Base-by-base conservation (phyloP, 2,888 invertebrate genomes). In the Hydrotaea diabolus region DNA sequence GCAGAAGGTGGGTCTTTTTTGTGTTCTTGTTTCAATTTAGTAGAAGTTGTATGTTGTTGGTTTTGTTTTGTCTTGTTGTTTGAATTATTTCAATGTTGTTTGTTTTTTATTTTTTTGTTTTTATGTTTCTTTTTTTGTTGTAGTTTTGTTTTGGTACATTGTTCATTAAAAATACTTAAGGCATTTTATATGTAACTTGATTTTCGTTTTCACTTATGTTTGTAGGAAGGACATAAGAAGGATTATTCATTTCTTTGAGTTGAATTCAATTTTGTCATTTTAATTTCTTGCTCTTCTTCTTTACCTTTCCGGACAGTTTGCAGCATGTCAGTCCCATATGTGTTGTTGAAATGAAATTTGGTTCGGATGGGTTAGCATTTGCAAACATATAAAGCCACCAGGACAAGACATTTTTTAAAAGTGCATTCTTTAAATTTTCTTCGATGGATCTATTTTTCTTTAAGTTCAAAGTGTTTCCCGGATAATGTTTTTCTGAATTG, bases 191-290 rank as follows among this genome's bases (percentile, higher is more conserved):
- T 85, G 82, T 85, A 85, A 82, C 76, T 85, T 82, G 82, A 82
- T 85, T 85, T 82, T 82, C 85, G 77, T 82, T 85, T 77, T 76
- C 79, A 74, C 74, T 85, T 74, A 77, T 39, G 36, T 55, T 64
- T 83, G 80, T 85, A 86, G 87, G 86, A 86, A 86, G 85, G 85
- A 86, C 81, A 82, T 86, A 84, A 86, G 81, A 84, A 87, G 86
- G 86, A 86, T 86, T 82, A 83, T 85, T 74, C 80, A 83, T 15
- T 64, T 46, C 69, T 19, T 81, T 79, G 55, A 43, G 46, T 59
- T 69, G 49, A 78, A 62, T 17, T 74, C 55, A 23, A 72, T 39
- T 76, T 77, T 31, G 15, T 57, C 31, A 11, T 59, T 19, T 21
- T 31, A n/a, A n/a, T 19, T 19, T 46, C 31, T 31, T 31, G 31